Evolutionary conservation across 1,140 invertebrate genomes (phyloP).

Genomic region (Drosophila sturtevanti): DNA sequence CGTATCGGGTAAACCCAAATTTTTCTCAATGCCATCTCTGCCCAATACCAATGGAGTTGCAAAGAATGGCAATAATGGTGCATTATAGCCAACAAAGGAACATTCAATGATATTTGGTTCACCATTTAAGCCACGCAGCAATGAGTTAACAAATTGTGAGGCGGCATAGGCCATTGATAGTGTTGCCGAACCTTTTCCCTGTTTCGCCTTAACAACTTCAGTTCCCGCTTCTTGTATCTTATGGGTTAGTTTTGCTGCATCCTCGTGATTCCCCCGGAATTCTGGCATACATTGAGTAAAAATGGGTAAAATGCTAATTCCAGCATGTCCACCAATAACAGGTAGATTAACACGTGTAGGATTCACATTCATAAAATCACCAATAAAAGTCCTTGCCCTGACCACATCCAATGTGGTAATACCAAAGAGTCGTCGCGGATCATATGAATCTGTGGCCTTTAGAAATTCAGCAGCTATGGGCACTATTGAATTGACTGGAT

Average conservation of each 20-base stretch:
- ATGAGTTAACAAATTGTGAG: slow-evolving; percentile 91
- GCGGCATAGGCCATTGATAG: slow-evolving; percentile 98
- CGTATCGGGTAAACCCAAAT: slow-evolving; percentile 95
- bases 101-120: slow-evolving; percentile 95
- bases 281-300: slow-evolving; percentile 94
- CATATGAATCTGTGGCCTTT: slow-evolving; percentile 92
- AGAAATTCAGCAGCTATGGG: slow-evolving; percentile 97
- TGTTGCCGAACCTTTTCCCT: slow-evolving; percentile 97
- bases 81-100: slow-evolving; percentile 93
- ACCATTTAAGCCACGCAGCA: slow-evolving; percentile 86
- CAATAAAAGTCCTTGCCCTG: slow-evolving; percentile 95
- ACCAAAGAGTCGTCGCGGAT: slow-evolving; percentile 95
- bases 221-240: slow-evolving; percentile 98
- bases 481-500: slow-evolving; percentile 98
- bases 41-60: slow-evolving; percentile 95
- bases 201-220: slow-evolving; percentile 99
- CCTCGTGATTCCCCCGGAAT: slow-evolving; percentile 86
- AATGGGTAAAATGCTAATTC: slow-evolving; percentile 97
- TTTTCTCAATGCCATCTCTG: slow-evolving; percentile 95
- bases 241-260: slow-evolving; percentile 89
- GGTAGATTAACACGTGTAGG: slow-evolving; percentile 91
- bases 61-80: slow-evolving; percentile 95
- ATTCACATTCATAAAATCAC: slow-evolving; percentile 90
- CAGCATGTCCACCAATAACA: slow-evolving; percentile 98
- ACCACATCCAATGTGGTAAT: slow-evolving; percentile 97